These are phyloP conservation scores for Homarus gammarus DNA, from an alignment of 2,888 invertebrate genomes.

Conservation along the genomic window DNA sequence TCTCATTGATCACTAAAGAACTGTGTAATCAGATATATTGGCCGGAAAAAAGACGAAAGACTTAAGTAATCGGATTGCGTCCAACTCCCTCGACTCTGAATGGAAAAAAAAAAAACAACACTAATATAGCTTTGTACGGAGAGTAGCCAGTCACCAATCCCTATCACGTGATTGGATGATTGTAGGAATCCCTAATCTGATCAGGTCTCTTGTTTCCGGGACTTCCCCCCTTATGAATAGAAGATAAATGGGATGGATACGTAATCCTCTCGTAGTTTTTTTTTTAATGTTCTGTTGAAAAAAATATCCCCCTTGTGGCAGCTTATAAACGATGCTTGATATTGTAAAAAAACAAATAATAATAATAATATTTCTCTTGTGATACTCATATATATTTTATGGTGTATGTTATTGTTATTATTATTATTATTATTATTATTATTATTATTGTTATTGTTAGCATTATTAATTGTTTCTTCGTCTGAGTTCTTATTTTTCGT, in stretches of 20 bases:
- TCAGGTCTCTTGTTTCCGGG: too few relatives aligned
- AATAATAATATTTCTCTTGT: background rate
- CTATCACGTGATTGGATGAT: too few relatives aligned
- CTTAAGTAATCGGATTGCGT: background rate
- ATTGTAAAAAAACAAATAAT: too few relatives aligned
- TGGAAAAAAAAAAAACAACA: background rate
- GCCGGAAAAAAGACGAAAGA: background rate
- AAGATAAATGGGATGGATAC: too few relatives aligned
- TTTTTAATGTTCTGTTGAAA: too few relatives aligned
- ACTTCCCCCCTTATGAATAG: too few relatives aligned
- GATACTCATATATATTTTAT: background rate
- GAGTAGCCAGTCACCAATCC: too few relatives aligned
- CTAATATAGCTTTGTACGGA: background rate
- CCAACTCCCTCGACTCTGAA: background rate
- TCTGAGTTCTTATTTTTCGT: too few relatives aligned
- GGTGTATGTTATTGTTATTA: background rate
- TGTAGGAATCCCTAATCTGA: too few relatives aligned
- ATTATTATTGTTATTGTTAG: background rate
- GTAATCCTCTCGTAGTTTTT: too few relatives aligned
- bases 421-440: constrained; percentile 3
- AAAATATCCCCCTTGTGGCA: too few relatives aligned
- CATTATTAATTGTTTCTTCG: background rate
- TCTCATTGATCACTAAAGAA: background rate
- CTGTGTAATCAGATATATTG: background rate
- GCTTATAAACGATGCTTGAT: too few relatives aligned